These are phyloP conservation scores for Motacilla alba DNA, from an alignment of 2,113 vertebrate species.

Conservation along the genomic window DNA sequence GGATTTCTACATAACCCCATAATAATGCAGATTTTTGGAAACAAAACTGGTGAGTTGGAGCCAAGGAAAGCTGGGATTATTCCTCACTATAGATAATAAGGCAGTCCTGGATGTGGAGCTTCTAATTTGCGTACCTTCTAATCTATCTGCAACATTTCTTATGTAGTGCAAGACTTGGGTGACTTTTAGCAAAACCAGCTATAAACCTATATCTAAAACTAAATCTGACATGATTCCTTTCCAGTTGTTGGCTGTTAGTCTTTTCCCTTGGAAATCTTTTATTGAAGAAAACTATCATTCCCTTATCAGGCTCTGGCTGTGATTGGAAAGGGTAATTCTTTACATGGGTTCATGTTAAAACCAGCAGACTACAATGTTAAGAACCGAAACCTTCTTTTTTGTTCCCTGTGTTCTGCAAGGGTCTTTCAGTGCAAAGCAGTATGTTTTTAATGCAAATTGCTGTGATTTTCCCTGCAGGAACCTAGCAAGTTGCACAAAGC, in stretches of 20 bases:
- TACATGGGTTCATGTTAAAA: not conserved
- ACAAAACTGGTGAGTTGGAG: not conserved
- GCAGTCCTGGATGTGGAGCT: not conserved
- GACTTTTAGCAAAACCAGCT: not conserved
- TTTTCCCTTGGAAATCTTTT: not conserved
- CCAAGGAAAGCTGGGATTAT: not conserved
- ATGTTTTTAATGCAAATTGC: not conserved
- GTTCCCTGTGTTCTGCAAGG: not conserved
- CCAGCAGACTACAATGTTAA: not conserved
- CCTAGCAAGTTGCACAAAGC: not conserved
- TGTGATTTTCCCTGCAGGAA: constrained; percentile 28
- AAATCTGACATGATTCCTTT: not conserved
- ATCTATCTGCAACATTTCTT: not conserved
- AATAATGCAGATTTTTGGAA: not conserved
- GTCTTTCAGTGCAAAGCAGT: not conserved
- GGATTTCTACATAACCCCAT: not conserved
- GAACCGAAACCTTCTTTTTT: not conserved
- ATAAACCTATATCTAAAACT: not conserved
- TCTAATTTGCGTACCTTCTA: not conserved
- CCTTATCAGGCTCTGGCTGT: not conserved
- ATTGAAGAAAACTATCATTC: not conserved
- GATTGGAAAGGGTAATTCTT: not conserved
- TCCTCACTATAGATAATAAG: not conserved
- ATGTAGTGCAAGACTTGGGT: not conserved
- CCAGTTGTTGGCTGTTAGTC: rapidly evolving